Evolutionary conservation across 2,888 invertebrate species (phyloP).

Genomic region (Eristalis tenax): DNA sequence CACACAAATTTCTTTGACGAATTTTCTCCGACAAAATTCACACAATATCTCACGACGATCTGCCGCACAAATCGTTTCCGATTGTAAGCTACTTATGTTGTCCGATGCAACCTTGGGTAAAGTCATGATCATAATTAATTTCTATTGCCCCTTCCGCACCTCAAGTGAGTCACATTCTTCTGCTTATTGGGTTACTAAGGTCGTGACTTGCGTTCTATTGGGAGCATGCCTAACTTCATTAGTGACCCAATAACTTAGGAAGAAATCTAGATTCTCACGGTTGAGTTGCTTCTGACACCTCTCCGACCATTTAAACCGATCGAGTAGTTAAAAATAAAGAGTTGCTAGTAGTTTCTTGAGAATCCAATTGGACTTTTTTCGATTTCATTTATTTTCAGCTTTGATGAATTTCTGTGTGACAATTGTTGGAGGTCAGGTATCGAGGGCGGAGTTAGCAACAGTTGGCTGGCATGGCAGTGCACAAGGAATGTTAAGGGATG

Average conservation of each 20-base stretch:
- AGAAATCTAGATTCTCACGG: neutral
- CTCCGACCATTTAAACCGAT: neutral
- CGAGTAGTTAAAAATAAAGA: neutral
- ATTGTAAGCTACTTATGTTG: neutral
- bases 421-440: too few relatives aligned
- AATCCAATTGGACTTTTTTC: neutral
- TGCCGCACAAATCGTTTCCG: neutral
- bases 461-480: too few relatives aligned
- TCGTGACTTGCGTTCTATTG: constrained; percentile 11
- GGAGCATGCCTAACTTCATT: constrained; percentile 17
- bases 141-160: neutral
- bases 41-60: neutral
- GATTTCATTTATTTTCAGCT: neutral
- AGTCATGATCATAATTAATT: neutral
- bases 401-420: too few relatives aligned
- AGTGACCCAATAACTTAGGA: constrained; percentile 6
- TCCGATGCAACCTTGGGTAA: neutral
- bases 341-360: neutral
- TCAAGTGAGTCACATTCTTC: neutral
- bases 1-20: too few relatives aligned
- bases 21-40: neutral
- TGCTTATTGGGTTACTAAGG: constrained; percentile 2
- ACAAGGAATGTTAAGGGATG: too few relatives aligned
- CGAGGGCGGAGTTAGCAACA: too few relatives aligned
- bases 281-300: neutral